Evolutionary conservation across 2,888 invertebrate species (phyloP), one percentile per base, ranked within the genome.

Genomic region (Graphium colonna): DNA sequence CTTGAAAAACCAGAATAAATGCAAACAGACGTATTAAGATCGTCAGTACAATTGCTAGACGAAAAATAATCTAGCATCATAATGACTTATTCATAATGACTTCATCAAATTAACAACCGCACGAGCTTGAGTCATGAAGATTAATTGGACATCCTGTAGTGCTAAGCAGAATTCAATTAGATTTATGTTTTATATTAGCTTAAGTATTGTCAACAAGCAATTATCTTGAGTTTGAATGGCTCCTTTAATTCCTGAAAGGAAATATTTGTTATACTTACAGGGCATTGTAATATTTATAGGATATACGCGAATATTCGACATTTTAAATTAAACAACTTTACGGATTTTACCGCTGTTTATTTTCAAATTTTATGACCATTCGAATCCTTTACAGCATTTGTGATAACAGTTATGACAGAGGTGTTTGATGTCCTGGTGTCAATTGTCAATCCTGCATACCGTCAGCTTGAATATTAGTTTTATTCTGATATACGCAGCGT

Each of bases 101-200:
- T 48, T 48, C 48, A 52, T 52, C n/a, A 36, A n/a, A 21, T 28
- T 38, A 31, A 33, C 18, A 53, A 42, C 48, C 43, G 39, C 42
- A 39, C 38, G 3, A 1, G 15, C 33, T 5, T 53, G 42, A 53
- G 28, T 53, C 48, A 53, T 53, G 36, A 13, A 45, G 4, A 21
- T 10, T 33, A 40, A 1, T 31, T 18, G 45, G 46, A 47, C 41
- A 33, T 42, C 42, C 46, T 42, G 40, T 3, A 41, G 12, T 17
- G 31, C 16, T 41, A 28, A 4, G 31, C 12, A 26, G 26, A 17
- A 15, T 31, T 28, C 13, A 7, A 31, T 31, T 3, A 31, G 31
- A 7, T 9, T 10, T 31, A 31, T 31, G 31, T 31, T 31, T 9
- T 1, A 7, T 10, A 31, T 3, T 31, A 5, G 9, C 1, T 31